These are phyloP conservation scores for Orthonevra nobilis DNA, from an alignment of 2,888 invertebrate species.

Conservation along the genomic window DNA sequence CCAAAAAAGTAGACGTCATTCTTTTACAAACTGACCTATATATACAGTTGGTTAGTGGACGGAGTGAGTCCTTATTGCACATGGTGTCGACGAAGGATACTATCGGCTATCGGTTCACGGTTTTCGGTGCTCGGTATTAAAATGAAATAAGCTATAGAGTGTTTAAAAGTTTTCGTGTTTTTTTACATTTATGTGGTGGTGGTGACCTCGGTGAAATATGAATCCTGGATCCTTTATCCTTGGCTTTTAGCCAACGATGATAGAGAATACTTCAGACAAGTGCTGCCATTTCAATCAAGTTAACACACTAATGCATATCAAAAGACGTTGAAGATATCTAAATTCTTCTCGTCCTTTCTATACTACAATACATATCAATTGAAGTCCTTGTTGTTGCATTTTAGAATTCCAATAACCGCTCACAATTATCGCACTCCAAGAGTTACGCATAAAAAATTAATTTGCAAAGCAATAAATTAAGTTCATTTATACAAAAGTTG, in stretches of 20 bases:
- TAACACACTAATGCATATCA: constrained; percentile 33
- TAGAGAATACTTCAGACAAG: too few species aligned
- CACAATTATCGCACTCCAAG: constrained; percentile 2
- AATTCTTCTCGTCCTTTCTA: not conserved
- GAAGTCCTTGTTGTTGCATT: too few species aligned
- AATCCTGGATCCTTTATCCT: constrained; percentile 7
- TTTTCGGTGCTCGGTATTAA: too few species aligned
- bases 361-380: constrained; percentile 42
- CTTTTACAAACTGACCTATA: constrained; percentile 56
- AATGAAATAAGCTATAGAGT: constrained; percentile 15
- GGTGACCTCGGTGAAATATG: too few species aligned
- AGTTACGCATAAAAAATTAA: constrained; percentile 26
- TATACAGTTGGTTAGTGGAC: too few species aligned
- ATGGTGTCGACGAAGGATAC: constrained; percentile 15
- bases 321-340: too few species aligned
- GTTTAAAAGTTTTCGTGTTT: constrained; percentile 12
- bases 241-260: constrained; percentile 36
- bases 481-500: constrained; percentile 20
- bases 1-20: constrained; percentile 24
- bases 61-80: constrained; percentile 10
- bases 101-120: too few species aligned
- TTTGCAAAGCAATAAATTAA: constrained; percentile 58
- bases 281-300: not conserved
- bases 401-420: constrained; percentile 35
- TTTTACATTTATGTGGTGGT: constrained; percentile 23